Conservation (phyloP, 2,113 vertebrate species). For the Brienomyrus brachyistius region DNA sequence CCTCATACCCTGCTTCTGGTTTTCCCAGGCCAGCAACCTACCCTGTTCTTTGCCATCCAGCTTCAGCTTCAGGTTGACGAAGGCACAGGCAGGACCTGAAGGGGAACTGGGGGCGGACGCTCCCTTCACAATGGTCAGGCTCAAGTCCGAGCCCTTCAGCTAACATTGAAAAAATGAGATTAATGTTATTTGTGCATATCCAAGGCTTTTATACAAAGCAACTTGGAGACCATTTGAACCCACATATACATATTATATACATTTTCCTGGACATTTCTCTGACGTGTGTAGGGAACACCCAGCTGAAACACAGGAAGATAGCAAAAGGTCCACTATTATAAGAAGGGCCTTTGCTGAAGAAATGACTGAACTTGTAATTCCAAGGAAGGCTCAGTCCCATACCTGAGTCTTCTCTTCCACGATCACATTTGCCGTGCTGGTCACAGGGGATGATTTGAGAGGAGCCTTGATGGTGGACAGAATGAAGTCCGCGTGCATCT, state of each 20-base stretch:
- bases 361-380: neutral
- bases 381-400: constrained; percentile 24
- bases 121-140: constrained; percentile 77
- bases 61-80: constrained; percentile 76
- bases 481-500: constrained; percentile 82
- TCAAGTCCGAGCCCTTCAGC: constrained; percentile 87
- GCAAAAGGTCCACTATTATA: neutral
- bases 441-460: constrained; percentile 74
- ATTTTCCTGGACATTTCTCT: neutral
- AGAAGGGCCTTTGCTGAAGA: neutral
- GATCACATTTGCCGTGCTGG: constrained; percentile 66
- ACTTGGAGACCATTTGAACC: neutral
- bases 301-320: neutral
- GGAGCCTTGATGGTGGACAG: constrained; percentile 84
- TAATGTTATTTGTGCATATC: neutral
- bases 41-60: constrained; percentile 74
- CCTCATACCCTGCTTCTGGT: neutral
- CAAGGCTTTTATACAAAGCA: neutral
- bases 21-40: constrained; percentile 42
- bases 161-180: constrained; percentile 35
- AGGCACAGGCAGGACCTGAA: constrained; percentile 74
- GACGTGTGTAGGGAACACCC: neutral
- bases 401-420: constrained; percentile 88
- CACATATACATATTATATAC: neutral
- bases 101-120: constrained; percentile 37